Percentiles rank a stretch among this genome's conserved stretches.
phyloP scores from a whole-genome alignment of 2,113 vertebrate genomes.

The Pungitius pungitius region DNA sequence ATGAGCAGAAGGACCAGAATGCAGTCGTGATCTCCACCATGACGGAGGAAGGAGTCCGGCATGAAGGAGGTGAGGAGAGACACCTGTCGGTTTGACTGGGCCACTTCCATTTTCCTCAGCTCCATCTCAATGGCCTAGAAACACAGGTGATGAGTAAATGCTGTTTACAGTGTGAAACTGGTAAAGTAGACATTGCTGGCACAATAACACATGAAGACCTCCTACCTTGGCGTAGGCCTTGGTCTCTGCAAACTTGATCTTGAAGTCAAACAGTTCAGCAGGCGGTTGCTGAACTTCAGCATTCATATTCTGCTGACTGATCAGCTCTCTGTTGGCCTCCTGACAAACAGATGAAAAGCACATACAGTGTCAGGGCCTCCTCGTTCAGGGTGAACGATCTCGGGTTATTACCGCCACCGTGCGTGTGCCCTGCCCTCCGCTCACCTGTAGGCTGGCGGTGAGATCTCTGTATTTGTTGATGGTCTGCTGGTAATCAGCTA shows the following conservation, averaged over 20 bases:
- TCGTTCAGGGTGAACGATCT: neutral
- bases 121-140: slow-evolving; percentile 97
- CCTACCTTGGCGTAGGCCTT: slow-evolving; percentile 96
- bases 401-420: neutral
- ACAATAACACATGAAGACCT: neutral
- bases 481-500: slow-evolving; percentile 96
- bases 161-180: neutral
- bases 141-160: neutral
- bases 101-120: slow-evolving; percentile 96
- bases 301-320: slow-evolving; percentile 90
- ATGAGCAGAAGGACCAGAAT: slow-evolving; percentile 94
- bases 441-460: slow-evolving; percentile 90
- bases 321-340: slow-evolving; percentile 94
- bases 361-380: neutral
- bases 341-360: slow-evolving; percentile 48
- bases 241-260: slow-evolving; percentile 98
- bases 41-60: slow-evolving; percentile 96
- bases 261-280: slow-evolving; percentile 96
- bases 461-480: slow-evolving; percentile 96
- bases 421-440: neutral
- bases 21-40: slow-evolving; percentile 94
- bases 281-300: slow-evolving; percentile 91
- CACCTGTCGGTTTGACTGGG: slow-evolving; percentile 92
- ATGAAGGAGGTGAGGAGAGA: slow-evolving; percentile 96
- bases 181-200: neutral